phyloP scores from a whole-genome alignment of 2,113 vertebrate species.

The Choloepus hoffmanni region DNA sequence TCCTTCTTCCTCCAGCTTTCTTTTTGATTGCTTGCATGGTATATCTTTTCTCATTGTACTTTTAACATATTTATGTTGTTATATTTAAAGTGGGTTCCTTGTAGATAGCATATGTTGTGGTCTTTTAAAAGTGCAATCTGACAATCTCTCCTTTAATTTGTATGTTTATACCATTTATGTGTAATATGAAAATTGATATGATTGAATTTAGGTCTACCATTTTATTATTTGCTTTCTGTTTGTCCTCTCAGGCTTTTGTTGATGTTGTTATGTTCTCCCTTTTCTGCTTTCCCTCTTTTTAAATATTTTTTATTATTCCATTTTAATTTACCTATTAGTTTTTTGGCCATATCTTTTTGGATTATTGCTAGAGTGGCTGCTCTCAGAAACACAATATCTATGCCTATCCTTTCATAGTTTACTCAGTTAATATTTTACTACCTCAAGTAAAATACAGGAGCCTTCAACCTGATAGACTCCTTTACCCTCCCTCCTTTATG shows the following conservation, averaged over 20 bases:
- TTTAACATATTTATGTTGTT: no score
- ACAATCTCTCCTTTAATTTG: not conserved
- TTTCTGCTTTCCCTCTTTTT: not conserved
- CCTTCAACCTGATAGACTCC: not conserved
- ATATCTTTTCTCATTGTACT: no score
- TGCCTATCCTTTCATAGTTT: not conserved
- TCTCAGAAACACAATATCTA: no score
- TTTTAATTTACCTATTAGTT: no score
- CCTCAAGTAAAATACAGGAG: not conserved
- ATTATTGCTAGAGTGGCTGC: no score
- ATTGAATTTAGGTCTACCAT: no score
- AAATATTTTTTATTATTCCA: not conserved
- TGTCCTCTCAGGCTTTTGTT: not conserved
- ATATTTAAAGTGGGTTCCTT: no score
- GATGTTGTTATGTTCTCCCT: not conserved
- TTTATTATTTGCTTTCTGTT: not conserved
- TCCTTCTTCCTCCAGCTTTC: not conserved
- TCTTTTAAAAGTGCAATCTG: not conserved
- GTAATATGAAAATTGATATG: no score
- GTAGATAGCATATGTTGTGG: not conserved
- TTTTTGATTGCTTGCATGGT: not conserved
- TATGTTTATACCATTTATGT: not conserved
- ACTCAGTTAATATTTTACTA: not conserved
- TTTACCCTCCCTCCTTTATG: not conserved
- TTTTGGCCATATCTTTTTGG: no score